Evolutionary conservation across 2,113 vertebrate genomes (phyloP).

Genomic region (Corydoras maculifer): DNA sequence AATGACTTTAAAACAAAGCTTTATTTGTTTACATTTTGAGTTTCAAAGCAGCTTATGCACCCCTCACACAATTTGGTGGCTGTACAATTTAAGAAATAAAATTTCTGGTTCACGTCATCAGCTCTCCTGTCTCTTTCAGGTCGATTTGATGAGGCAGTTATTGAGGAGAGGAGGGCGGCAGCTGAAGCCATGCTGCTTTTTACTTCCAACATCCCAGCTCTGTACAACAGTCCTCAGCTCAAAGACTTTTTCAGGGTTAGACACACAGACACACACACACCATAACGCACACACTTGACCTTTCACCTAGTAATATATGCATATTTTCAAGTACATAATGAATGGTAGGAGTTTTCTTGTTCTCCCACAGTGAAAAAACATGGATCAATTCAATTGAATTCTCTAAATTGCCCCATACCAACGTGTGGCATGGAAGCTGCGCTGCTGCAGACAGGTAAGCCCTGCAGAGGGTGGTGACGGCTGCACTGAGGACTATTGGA

Average conservation of each 20-base stretch:
- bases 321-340: too few species aligned
- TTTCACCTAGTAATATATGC: not conserved
- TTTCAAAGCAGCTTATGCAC: slow-evolving; percentile 1
- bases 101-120: not conserved
- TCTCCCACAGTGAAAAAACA: too few species aligned
- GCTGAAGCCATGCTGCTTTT: slow-evolving; percentile 76
- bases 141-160: slow-evolving; percentile 79
- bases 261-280: not conserved
- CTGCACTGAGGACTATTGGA: too few species aligned
- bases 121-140: slow-evolving; percentile 57
- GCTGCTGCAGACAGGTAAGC: too few species aligned
- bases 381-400: too few species aligned
- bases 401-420: too few species aligned
- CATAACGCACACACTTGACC: not conserved
- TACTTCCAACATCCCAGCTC: slow-evolving; percentile 72
- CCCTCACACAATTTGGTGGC: too few species aligned
- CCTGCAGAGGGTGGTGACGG: too few species aligned
- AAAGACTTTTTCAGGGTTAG: slow-evolving; percentile 83
- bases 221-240: slow-evolving; percentile 87
- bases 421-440: too few species aligned
- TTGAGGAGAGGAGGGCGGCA: slow-evolving; percentile 79
- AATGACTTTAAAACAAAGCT: not conserved
- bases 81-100: too few species aligned
- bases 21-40: slow-evolving; percentile 18
- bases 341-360: too few species aligned